A percentile compares a stretch with the other conserved stretches of the same genome.
Evolutionary conservation across 2,113 vertebrate genomes (phyloP).

Genomic region (Triplophysa siluroides): DNA sequence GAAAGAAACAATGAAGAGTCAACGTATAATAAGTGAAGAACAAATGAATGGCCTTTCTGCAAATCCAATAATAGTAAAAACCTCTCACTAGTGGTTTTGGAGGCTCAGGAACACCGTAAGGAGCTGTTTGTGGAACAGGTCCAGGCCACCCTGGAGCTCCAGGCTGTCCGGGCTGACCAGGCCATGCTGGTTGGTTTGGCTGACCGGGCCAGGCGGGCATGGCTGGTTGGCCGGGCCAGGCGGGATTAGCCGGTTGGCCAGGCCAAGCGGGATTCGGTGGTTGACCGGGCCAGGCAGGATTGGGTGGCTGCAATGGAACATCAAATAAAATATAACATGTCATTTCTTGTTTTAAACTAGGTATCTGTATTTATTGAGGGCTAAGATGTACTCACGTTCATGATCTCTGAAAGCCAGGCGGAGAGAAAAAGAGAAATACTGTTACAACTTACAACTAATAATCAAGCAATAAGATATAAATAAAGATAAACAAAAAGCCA

Average conservation of each 20-base stretch:
- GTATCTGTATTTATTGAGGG: neutral
- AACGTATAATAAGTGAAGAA: neutral
- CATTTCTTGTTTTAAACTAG: neutral
- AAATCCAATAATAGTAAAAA: neutral
- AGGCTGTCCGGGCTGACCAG: constrained; percentile 37
- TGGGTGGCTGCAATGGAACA: constrained; percentile 38
- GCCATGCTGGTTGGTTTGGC: constrained; percentile 35
- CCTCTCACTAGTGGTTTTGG: constrained; percentile 41
- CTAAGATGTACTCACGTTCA: constrained; percentile 55
- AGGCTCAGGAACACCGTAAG: constrained; percentile 24
- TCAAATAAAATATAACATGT: neutral
- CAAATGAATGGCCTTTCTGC: neutral
- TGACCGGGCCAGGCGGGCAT: constrained; percentile 23
- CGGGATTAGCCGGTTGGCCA: neutral
- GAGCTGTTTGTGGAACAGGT: constrained; percentile 35
- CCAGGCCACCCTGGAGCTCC: constrained; percentile 48
- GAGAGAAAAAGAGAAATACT: neutral
- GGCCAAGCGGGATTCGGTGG: constrained; percentile 36
- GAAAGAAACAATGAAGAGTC: neutral
- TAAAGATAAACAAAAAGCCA: too few species aligned
- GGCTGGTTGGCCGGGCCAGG: constrained; percentile 13
- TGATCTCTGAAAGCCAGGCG: constrained; percentile 46
- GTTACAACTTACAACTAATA: too few species aligned
- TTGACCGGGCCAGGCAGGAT: constrained; percentile 28
- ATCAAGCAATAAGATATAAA: neutral